Base-by-base conservation (phyloP, 2,113 vertebrate species). In the Megalops atlanticus region DNA sequence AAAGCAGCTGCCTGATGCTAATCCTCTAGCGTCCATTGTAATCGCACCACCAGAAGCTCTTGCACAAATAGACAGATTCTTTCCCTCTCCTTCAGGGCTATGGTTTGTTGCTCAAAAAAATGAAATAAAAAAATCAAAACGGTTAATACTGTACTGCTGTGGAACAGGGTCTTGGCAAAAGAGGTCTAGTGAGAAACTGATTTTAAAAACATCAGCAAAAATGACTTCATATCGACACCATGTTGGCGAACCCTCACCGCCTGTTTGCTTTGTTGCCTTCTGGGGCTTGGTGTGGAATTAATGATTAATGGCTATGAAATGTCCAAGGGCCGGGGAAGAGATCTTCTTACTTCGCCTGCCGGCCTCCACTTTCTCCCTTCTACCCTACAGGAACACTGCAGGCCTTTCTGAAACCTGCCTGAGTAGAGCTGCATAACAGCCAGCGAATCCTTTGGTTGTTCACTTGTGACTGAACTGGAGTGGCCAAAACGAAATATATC, bases 1-100 rank as follows among this genome's bases (percentile, higher is more conserved):
- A 45, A 52, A 54, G 43, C 75, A 77, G 33, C 47, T 77, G 47
- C 39, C 45, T 77, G 10, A 47, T 39, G 76, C 47, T 58, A 58
- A 54, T 38, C 35, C 76, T 24, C 45, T 39, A 6, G 4, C 16
- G 76, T 58, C 36, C 47, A 36, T 39, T 77, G 49, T 58, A 8
- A 36, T 24, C 7, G 4, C 35, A 38, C 27, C 47, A 36, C 47
- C 76, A 39, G 15, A 36, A 39, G 36, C 47, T 36, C 16, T 38
- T 33, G 21, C 15, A 24, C 1, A 24, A 74, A 75, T 31, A 45
- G 38, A 70, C 27, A 33, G 35, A 71, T 18, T 71, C 12, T 36
- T 71, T 71, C 18, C 69, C 8, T 71, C 36, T 71, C 36, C 69
- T 36, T 38, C 69, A 71, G 33, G 36, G 69, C 36, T 64, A n/a